Percentiles rank a stretch among this genome's conserved stretches.
Conservation (phyloP, 1,140 invertebrate species). For the Cotesia chilonis region DNA sequence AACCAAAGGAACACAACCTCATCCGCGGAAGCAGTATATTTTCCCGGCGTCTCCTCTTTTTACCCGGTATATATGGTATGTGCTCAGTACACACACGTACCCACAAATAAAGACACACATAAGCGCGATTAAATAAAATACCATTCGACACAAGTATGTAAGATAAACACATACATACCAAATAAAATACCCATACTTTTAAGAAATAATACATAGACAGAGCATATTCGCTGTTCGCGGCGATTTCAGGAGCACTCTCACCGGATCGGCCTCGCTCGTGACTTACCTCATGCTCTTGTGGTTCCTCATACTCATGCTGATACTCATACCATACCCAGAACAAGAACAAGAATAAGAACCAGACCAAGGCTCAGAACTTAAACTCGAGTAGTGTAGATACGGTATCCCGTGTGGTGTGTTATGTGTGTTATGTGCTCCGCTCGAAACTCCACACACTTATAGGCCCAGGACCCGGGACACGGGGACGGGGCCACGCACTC, state of each 20-base stretch:
- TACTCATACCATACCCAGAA: too few relatives aligned
- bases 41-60: neutral
- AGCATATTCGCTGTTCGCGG: constrained; percentile 8
- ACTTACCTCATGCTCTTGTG: constrained; percentile 43
- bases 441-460: neutral
- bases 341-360: too few relatives aligned
- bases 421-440: constrained; percentile 10
- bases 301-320: constrained; percentile 24
- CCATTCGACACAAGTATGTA: neutral
- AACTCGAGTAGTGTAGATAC: too few relatives aligned
- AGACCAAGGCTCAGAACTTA: too few relatives aligned
- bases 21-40: neutral
- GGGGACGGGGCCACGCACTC: constrained; percentile 28
- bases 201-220: constrained; percentile 1
- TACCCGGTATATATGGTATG: neutral
- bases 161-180: neutral
- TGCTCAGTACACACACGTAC: neutral
- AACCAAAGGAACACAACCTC: constrained; percentile 21
- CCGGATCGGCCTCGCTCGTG: constrained; percentile 43
- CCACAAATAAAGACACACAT: neutral
- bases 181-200: neutral
- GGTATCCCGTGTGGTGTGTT: too few relatives aligned
- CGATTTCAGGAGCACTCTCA: constrained; percentile 43
- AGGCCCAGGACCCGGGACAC: constrained; percentile 2
- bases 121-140: neutral